A percentile compares a stretch with the other conserved stretches of the same genome.
These are phyloP conservation scores for Chloromyia formosa DNA, from an alignment of 2,888 invertebrate genomes.

Conservation along the genomic window DNA sequence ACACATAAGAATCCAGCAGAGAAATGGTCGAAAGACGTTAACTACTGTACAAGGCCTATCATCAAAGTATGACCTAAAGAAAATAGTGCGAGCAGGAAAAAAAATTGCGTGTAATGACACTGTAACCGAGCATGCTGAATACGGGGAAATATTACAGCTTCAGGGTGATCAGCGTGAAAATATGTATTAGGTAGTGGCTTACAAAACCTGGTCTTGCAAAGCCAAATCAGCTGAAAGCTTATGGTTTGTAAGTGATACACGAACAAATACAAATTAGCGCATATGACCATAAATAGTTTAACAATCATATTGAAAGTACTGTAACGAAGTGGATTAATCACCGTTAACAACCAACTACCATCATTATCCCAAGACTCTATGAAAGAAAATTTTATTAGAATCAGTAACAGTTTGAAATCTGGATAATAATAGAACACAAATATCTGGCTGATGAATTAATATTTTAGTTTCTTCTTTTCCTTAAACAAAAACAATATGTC, in stretches of 20 bases:
- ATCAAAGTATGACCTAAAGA: conserved; percentile 99
- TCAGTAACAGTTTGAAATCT: conserved; percentile 30
- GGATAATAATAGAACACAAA: conserved; percentile 36
- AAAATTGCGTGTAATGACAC: conserved; percentile 99
- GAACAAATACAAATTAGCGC: conserved; percentile 31
- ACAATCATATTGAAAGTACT: conserved; percentile 29
- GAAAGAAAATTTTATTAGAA: conserved; percentile 19
- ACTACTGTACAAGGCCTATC: conserved; percentile 98
- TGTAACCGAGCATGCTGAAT: conserved; percentile 99
- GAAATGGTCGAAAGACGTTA: conserved; percentile 99
- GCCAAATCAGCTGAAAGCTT: conserved; percentile 98
- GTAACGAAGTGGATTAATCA: conserved; percentile 23
- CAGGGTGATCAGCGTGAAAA: conserved; percentile 99
- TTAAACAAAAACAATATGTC: neutral
- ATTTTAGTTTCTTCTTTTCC: conserved; percentile 4
- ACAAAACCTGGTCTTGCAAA: conserved; percentile 97
- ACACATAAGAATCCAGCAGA: conserved; percentile 99
- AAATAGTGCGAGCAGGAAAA: conserved; percentile 99
- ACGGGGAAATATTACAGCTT: conserved; percentile 99
- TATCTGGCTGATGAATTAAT: conserved; percentile 21
- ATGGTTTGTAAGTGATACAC: conserved; percentile 80
- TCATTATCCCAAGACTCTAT: conserved; percentile 26
- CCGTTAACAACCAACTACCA: neutral
- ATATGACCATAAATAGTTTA: conserved; percentile 12
- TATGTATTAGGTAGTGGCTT: conserved; percentile 99